A percentile compares a stretch with the other conserved stretches of the same genome.
Conservation (phyloP, 2,797 vertebrate species). For the Chrysocyon brachyurus region DNA sequence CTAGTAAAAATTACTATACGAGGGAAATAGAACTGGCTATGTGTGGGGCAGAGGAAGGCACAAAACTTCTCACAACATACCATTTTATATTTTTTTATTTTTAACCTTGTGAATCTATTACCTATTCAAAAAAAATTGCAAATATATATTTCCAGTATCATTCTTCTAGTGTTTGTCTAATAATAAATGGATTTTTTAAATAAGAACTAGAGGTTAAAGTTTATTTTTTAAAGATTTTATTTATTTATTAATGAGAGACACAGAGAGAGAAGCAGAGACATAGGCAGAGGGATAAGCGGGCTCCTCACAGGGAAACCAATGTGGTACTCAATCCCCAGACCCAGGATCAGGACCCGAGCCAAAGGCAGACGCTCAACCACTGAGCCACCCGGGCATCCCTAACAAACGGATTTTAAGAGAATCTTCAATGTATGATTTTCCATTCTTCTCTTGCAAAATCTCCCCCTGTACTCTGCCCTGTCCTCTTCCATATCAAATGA, state of each 20-base stretch:
- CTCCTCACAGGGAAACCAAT: too few species aligned
- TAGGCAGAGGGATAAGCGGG: too few species aligned
- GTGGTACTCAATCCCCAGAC: too few species aligned
- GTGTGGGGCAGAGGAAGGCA: background rate
- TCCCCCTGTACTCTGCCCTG: background rate
- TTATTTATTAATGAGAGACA: too few species aligned
- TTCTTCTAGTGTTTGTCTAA: background rate
- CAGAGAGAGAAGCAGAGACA: too few species aligned
- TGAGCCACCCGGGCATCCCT: too few species aligned
- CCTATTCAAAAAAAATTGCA: background rate
- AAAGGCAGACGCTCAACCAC: too few species aligned
- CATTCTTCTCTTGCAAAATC: background rate
- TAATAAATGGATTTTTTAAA: background rate
- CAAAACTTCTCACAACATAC: background rate
- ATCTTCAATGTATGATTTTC: background rate
- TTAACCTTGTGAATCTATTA: constrained; percentile 17
- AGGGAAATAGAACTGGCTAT: background rate
- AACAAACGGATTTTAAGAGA: background rate
- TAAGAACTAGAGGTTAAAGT: too few species aligned
- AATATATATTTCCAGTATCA: background rate
- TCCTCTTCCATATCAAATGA: background rate
- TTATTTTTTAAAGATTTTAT: too few species aligned
- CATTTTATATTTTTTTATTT: background rate
- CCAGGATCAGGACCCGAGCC: too few species aligned
- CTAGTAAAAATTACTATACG: background rate